Percentiles rank a stretch among this genome's conserved stretches.
phyloP scores from a whole-genome alignment of 2,113 vertebrate species.

The Xiphophorus hellerii region DNA sequence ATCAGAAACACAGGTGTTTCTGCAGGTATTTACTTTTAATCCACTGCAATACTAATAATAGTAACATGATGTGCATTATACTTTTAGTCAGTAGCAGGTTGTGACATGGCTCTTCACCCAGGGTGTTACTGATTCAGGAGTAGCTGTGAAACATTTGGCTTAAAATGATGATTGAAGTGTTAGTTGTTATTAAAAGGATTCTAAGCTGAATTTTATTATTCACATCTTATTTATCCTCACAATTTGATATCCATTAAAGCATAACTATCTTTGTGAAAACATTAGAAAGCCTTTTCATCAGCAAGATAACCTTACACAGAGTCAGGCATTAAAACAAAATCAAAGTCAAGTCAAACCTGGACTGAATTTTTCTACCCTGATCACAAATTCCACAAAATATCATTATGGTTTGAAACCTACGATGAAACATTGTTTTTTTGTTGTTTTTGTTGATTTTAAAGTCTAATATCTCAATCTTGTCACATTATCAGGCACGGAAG shows the following conservation, averaged over 20 bases:
- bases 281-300: not conserved
- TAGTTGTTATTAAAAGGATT: too few relatives aligned
- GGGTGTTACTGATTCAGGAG: too few relatives aligned
- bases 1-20: not conserved
- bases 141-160: not conserved
- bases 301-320: not conserved
- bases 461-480: too few relatives aligned
- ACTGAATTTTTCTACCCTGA: too few relatives aligned
- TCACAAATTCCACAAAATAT: too few relatives aligned
- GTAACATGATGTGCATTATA: not conserved
- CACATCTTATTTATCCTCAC: not conserved
- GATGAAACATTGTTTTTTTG: too few relatives aligned
- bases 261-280: not conserved
- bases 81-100: too few relatives aligned
- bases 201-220: not conserved
- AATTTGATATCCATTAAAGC: not conserved
- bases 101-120: too few relatives aligned
- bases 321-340: not conserved
- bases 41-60: not conserved
- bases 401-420: too few relatives aligned
- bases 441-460: too few relatives aligned
- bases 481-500: too few relatives aligned
- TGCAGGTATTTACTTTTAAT: not conserved
- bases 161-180: not conserved
- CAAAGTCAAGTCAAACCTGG: too few relatives aligned